Evolutionary conservation across 1,140 invertebrate species (phyloP).

Genomic region (Heliothis virescens): DNA sequence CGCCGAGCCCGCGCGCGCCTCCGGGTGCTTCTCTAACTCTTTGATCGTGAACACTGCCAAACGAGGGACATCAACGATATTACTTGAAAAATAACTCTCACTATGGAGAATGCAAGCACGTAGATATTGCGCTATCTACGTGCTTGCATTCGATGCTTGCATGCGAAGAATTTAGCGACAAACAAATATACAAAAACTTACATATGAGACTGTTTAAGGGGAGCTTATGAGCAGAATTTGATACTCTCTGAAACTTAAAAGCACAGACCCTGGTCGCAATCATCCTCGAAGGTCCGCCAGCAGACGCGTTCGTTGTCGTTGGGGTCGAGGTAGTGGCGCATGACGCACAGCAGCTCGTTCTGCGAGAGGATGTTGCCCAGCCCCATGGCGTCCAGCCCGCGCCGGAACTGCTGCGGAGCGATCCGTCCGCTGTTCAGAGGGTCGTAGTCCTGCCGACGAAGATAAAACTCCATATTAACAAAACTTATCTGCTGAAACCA

Average conservation of each 20-base stretch:
- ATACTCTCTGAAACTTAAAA: no score
- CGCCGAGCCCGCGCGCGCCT: slow-evolving; percentile 83
- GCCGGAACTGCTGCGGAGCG: slow-evolving; percentile 88
- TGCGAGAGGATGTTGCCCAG: slow-evolving; percentile 86
- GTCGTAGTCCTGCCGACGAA: slow-evolving; percentile 87
- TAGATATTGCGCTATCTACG: no score
- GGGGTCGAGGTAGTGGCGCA: slow-evolving; percentile 88
- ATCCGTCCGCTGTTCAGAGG: slow-evolving; percentile 88
- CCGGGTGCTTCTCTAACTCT: slow-evolving; percentile 89
- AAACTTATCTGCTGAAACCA: neutral
- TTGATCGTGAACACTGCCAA: slow-evolving; percentile 89
- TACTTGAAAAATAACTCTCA: no score
- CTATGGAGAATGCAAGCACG: no score
- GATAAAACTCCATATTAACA: neutral
- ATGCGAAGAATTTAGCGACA: no score
- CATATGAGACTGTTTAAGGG: neutral
- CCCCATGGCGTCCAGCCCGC: slow-evolving; percentile 88
- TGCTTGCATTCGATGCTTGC: no score
- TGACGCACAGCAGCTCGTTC: slow-evolving; percentile 87
- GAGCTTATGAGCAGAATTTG: no score
- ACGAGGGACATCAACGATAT: neutral
- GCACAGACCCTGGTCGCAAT: slow-evolving; percentile 88
- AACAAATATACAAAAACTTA: neutral
- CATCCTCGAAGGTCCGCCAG: slow-evolving; percentile 91
- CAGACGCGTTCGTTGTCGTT: slow-evolving; percentile 88